These are phyloP conservation scores for Alectoris magna DNA, from an alignment of 2,797 vertebrate species.

Conservation along the genomic window DNA sequence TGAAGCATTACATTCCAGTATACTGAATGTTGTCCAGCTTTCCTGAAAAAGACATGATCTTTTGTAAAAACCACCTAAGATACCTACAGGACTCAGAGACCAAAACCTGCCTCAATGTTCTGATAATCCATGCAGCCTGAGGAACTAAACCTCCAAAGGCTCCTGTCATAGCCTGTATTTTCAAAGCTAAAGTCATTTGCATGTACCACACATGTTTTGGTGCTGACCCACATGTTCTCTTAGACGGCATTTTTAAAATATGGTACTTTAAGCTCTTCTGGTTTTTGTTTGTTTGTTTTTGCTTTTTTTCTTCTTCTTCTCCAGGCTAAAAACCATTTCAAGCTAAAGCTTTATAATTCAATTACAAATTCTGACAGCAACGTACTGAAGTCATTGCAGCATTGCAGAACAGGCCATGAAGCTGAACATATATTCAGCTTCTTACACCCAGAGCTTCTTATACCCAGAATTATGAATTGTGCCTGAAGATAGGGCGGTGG, in stretches of 20 bases:
- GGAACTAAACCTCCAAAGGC: background rate
- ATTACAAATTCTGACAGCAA: background rate
- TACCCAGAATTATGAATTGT: background rate
- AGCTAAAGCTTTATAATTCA: background rate
- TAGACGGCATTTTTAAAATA: background rate
- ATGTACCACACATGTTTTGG: background rate
- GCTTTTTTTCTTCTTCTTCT: no score
- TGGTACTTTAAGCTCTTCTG: background rate
- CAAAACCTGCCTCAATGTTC: background rate
- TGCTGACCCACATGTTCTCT: background rate
- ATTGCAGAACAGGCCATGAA: background rate
- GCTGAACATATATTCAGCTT: background rate
- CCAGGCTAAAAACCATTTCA: background rate
- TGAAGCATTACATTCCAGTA: background rate
- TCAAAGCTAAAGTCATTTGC: background rate
- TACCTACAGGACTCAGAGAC: background rate
- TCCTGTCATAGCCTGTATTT: background rate
- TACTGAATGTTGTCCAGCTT: background rate
- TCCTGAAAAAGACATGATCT: background rate
- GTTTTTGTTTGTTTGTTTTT: background rate
- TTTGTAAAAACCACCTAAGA: background rate
- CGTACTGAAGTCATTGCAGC: background rate
- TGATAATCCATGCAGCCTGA: background rate
- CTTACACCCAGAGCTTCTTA: background rate
- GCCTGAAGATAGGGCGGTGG: background rate